A percentile compares a stretch with the other conserved stretches of the same genome.
Conservation (phyloP, 2,113 vertebrate genomes). For the Circaetus gallicus region DNA sequence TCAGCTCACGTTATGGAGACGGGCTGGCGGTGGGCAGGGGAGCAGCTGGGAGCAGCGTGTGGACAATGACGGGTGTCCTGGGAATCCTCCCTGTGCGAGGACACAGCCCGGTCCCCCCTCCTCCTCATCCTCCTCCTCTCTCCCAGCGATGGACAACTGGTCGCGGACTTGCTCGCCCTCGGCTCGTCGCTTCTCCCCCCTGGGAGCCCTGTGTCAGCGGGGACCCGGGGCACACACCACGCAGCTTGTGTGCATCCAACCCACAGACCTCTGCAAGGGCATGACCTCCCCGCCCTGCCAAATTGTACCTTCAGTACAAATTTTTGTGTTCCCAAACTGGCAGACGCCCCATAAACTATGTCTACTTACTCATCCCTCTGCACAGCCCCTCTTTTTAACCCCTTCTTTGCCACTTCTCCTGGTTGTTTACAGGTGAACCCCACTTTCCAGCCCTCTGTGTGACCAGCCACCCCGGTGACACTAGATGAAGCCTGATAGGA, state of each 20-base stretch:
- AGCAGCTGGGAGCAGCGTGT: slow-evolving; percentile 16
- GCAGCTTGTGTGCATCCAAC: neutral
- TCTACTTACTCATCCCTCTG: too few relatives aligned
- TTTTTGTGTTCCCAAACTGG: neutral
- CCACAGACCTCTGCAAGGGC: neutral
- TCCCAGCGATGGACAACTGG: neutral
- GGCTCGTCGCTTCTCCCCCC: rapidly evolving
- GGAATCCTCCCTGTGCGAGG: neutral
- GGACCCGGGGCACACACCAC: rapidly evolving
- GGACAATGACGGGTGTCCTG: slow-evolving; percentile 31
- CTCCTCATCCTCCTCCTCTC: neutral
- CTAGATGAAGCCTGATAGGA: neutral
- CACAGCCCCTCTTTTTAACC: neutral
- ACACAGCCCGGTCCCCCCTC: neutral
- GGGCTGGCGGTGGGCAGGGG: neutral
- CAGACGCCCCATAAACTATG: rapidly evolving
- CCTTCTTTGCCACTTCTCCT: neutral
- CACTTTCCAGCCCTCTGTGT: neutral
- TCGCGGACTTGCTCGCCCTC: rapidly evolving
- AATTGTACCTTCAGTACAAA: neutral
- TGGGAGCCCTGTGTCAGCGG: neutral
- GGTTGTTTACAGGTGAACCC: neutral
- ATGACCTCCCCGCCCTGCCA: neutral
- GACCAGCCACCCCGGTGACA: neutral
- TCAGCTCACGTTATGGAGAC: slow-evolving; percentile 48